Conservation (phyloP, 1,140 invertebrate species). For the Drosophila pseudoananassae region DNA sequence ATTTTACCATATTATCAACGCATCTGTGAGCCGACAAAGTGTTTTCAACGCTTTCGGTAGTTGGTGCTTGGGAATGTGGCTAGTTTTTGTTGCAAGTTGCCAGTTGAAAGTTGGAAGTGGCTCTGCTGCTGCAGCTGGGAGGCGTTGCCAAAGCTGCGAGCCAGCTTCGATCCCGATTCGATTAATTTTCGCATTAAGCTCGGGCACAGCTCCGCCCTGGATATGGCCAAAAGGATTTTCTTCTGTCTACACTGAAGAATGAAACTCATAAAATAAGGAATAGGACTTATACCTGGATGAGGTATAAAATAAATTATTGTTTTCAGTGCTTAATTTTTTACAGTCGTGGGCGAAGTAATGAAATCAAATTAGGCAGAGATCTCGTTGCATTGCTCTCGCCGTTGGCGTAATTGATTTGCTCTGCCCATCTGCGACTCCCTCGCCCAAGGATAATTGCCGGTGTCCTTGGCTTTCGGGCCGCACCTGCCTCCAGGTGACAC, state of each 20-base stretch:
- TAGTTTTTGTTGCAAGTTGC: constrained; percentile 45
- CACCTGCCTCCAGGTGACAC: constrained; percentile 8
- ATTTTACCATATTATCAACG: constrained; percentile 82
- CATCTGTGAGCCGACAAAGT: constrained; percentile 82
- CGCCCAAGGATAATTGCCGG: constrained; percentile 72
- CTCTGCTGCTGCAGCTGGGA: constrained; percentile 37
- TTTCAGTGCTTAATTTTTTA: constrained; percentile 32
- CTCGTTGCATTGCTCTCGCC: constrained; percentile 28
- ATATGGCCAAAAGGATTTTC: constrained; percentile 27
- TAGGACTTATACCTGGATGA: too few relatives aligned
- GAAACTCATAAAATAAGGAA: too few relatives aligned
- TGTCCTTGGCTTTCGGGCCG: constrained; percentile 30
- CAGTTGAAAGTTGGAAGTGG: constrained; percentile 23
- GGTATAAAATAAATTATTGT: not conserved
- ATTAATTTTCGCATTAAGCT: constrained; percentile 84
- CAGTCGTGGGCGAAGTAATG: constrained; percentile 83
- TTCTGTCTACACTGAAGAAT: constrained; percentile 16
- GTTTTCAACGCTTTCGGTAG: constrained; percentile 82
- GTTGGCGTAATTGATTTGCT: constrained; percentile 65
- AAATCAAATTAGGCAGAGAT: constrained; percentile 83
- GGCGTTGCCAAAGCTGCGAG: constrained; percentile 43
- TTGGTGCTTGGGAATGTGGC: constrained; percentile 52
- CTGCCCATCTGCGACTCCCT: constrained; percentile 26
- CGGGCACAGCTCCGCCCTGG: constrained; percentile 70
- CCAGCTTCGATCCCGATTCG: constrained; percentile 75